phyloP scores from a whole-genome alignment of 1,140 invertebrate genomes.

The Gonatopus flavifemur region DNA sequence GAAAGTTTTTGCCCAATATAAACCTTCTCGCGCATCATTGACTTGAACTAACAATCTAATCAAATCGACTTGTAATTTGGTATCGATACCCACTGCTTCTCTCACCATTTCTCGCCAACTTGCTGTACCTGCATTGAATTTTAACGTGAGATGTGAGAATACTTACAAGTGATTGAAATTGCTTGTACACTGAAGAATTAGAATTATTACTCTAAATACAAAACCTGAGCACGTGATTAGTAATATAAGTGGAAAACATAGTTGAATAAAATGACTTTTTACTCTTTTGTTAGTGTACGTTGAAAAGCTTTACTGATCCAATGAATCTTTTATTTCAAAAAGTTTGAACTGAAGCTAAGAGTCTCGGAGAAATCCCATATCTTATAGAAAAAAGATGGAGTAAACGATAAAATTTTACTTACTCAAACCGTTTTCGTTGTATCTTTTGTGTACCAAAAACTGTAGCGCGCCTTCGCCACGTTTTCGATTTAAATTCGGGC shows the following conservation, averaged over 20 bases:
- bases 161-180: too few relatives aligned
- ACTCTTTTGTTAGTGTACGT: too few relatives aligned
- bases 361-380: conserved; percentile 4
- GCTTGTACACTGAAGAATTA: too few relatives aligned
- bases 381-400: background rate
- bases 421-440: conserved; percentile 63
- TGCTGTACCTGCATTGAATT: conserved; percentile 52
- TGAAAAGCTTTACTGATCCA: too few relatives aligned
- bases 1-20: conserved; percentile 65
- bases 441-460: conserved; percentile 68
- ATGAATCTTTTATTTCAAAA: too few relatives aligned
- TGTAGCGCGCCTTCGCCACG: conserved; percentile 66
- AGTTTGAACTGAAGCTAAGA: too few relatives aligned
- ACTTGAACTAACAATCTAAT: conserved; percentile 55
- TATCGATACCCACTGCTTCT: conserved; percentile 63
- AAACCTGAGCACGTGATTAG: too few relatives aligned
- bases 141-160: too few relatives aligned
- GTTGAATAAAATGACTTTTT: too few relatives aligned
- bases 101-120: conserved; percentile 71
- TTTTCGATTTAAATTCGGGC: conserved; percentile 66
- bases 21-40: conserved; percentile 61
- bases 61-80: conserved; percentile 61
- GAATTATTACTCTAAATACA: too few relatives aligned
- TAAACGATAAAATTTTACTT: conserved; percentile 29
- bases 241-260: too few relatives aligned